phyloP scores from a whole-genome alignment of 2,113 vertebrate species.

The Sander vitreus region DNA sequence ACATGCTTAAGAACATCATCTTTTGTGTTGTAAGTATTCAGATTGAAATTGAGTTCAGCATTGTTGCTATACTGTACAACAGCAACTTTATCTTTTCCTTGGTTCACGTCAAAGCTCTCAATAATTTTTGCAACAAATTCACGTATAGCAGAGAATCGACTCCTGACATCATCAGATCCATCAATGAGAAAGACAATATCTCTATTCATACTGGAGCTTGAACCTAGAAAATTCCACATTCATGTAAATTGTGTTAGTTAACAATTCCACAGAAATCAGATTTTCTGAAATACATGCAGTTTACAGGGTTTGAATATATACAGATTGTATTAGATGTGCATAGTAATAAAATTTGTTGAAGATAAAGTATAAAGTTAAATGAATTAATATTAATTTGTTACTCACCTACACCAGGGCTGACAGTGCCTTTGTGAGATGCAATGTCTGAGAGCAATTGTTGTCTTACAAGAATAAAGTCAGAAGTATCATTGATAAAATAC shows the following conservation, averaged over 20 bases:
- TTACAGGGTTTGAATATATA: not conserved
- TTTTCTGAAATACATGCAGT: not conserved
- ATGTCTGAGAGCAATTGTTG: constrained; percentile 66
- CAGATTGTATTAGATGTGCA: not conserved
- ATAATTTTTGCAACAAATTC: constrained; percentile 79
- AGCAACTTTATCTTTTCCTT: constrained; percentile 79
- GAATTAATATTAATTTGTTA: constrained; percentile 12
- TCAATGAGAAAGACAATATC: constrained; percentile 86
- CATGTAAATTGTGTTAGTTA: constrained; percentile 9
- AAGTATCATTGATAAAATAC: constrained; percentile 64
- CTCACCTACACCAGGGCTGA: constrained; percentile 66
- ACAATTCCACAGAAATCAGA: not conserved
- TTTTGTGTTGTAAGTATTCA: constrained; percentile 74
- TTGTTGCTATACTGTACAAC: constrained; percentile 84
- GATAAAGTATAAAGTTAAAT: not conserved
- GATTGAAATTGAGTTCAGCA: constrained; percentile 75
- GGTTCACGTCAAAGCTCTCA: constrained; percentile 74
- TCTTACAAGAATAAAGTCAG: constrained; percentile 66
- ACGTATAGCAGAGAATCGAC: constrained; percentile 73
- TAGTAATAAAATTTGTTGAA: not conserved
- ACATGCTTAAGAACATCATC: constrained; percentile 70
- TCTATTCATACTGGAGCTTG: constrained; percentile 62
- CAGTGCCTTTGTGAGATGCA: constrained; percentile 45
- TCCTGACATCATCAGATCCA: constrained; percentile 82
- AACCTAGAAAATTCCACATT: constrained; percentile 61